phyloP scores from a whole-genome alignment of 2,113 vertebrate genomes.

The Dissostichus mawsoni region DNA sequence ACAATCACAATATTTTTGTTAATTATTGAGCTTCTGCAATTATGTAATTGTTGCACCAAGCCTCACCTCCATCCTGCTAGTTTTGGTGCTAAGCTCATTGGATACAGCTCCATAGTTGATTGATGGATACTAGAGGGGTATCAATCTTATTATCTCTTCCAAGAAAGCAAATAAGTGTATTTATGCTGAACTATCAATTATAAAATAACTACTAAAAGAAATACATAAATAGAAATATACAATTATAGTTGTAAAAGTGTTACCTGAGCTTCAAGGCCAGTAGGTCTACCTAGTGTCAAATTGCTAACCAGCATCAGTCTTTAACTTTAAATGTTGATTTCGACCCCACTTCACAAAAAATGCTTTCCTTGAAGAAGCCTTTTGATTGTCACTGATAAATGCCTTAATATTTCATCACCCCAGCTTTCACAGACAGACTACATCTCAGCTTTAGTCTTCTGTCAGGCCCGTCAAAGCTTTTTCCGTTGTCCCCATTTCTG shows the following conservation, averaged over 20 bases:
- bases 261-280: neutral
- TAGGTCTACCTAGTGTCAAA: no score
- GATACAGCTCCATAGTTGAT: neutral
- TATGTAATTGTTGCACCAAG: neutral
- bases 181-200: neutral
- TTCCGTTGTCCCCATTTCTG: neutral
- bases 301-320: no score
- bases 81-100: neutral
- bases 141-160: neutral
- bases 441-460: neutral
- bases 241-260: neutral
- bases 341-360: neutral
- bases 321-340: neutral
- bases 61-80: neutral
- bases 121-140: neutral
- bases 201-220: neutral
- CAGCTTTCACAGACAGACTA: slow-evolving; percentile 8
- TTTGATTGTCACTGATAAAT: neutral
- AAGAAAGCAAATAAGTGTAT: neutral
- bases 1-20: neutral
- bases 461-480: neutral
- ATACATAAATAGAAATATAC: neutral
- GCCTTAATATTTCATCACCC: neutral
- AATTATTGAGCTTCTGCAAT: neutral
- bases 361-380: neutral